Percentiles rank a stretch among this genome's conserved stretches.
Conservation (phyloP, 2,888 invertebrate genomes). For the Laothoe populi region DNA sequence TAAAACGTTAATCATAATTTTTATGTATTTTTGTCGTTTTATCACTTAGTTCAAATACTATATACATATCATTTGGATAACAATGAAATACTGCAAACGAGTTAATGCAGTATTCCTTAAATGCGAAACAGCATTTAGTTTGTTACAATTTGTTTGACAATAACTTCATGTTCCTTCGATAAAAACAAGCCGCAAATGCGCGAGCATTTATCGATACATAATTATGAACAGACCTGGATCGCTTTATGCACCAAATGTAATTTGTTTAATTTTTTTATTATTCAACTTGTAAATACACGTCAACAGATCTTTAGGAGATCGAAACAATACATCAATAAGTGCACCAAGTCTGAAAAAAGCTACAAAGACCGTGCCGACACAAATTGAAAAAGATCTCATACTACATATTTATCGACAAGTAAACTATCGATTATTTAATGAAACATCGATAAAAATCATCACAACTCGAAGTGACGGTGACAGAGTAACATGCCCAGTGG, state of each 20-base stretch:
- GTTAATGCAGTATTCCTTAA: conserved; percentile 14
- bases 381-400: conserved; percentile 16
- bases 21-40: conserved; percentile 45
- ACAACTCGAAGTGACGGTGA: conserved; percentile 20
- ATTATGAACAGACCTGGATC: neutral
- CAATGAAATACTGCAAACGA: conserved; percentile 10
- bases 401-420: conserved; percentile 9
- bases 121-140: conserved; percentile 16
- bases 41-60: conserved; percentile 33
- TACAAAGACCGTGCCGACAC: conserved; percentile 7
- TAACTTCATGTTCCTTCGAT: neutral
- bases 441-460: conserved; percentile 17
- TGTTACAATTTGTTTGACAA: neutral
- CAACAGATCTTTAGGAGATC: conserved; percentile 21
- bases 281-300: conserved; percentile 34
- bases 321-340: conserved; percentile 12
- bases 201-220: conserved; percentile 18
- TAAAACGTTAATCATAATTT: conserved; percentile 43
- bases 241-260: neutral
- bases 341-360: conserved; percentile 20
- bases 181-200: neutral
- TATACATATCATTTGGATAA: conserved; percentile 21
- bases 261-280: conserved; percentile 30
- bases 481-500: neutral
- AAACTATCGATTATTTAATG: neutral